Base-by-base conservation (phyloP, 2,797 vertebrate genomes). In the Buphagus erythrorhynchus region DNA sequence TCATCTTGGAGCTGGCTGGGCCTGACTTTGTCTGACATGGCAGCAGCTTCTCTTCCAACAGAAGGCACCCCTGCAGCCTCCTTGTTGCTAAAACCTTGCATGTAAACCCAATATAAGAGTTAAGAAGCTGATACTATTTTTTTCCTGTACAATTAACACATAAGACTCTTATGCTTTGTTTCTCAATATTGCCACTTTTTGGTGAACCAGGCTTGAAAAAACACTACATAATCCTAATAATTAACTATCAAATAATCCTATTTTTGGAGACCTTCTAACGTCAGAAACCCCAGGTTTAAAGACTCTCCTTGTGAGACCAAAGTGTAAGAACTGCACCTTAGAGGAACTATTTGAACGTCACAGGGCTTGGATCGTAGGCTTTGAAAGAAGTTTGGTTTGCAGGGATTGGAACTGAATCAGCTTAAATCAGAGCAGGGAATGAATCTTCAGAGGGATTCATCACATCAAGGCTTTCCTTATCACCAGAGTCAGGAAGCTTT, bases 401-500 rank as follows among this genome's bases (percentile, higher is more conserved):
- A 78, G 52, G 61, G 63, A 79, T 68, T 93, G 69, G 59, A 88
- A 86, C 11, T 36, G 66, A 78, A 93, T 86, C 69, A 84, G n/a
- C n/a, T 93, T 90, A 69, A 73, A 81, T 59, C 25, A 62, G 69
- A 16, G 7, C 38, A 73, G 33, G 33, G 69, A 89, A 86, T 49
- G 80, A 94, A 88, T 58, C 86, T 96, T 90, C 83, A 88, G 80
- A 95, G 24, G 31, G 15, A 86, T 73, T 93, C 82, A 43, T 95
- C 72, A 78, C 88, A 92, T 88, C 73, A 93, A 88, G 62, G 31
- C 24, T 84, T 20, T 84, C 40, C 77, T 93, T 95, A 95, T 95
- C 94, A 86, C 67, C 49, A 8, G 51, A 90, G 85, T 81, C 76
- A 73, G 80, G 59, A 95, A 59, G 76, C 36, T 94, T 93, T 96